Base-by-base conservation (phyloP, 1,140 invertebrate species). In the Odontomachus brunneus region DNA sequence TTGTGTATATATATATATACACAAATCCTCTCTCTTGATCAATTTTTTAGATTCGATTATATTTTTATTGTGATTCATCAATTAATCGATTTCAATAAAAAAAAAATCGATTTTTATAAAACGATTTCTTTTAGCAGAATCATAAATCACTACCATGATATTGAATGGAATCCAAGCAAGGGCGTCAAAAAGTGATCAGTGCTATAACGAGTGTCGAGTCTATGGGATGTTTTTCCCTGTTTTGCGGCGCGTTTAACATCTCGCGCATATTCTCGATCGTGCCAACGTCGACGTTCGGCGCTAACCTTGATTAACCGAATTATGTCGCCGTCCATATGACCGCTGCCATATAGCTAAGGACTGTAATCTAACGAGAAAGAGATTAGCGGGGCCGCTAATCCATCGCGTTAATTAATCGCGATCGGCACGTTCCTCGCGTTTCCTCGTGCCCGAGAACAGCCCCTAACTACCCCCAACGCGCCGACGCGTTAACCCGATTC, bases 331-430 rank as follows among this genome's bases (percentile, higher is more conserved):
- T 12, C 2, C 38, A 44, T 9, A 44, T 44, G 38, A 11, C 38
- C 38, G n/a, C n/a, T n/a, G n/a, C n/a, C n/a, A n/a, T 22, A 29
- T 19, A 44, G 51, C 51, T 22, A 26, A 26, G 75, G 55, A 22
- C 63, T 57, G 49, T 44, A 69, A 67, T 44, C 9, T 26, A 67
- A 44, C 75, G 29, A 57, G 14, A 71, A 17, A 15, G 75, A 71
- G 75, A 80, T 69, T 80, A 69, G 51, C 75, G 60, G 9, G n/a
- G 44, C 48, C 73, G 74, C 67, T 76, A 75, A 74, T 74, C 55
- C 72, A 29, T 4, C 17, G 19, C 38, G 29, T 66, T 76, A 71
- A 80, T 80, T 80, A 80, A 80, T 65, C 75, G 44, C 75, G 75
- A 80, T 80, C 26, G 38, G 51, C 38, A 44, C 65, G 17, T 3